Evolutionary conservation across 2,797 vertebrate genomes (phyloP).

Genomic region (Distichodus sexfasciatus): DNA sequence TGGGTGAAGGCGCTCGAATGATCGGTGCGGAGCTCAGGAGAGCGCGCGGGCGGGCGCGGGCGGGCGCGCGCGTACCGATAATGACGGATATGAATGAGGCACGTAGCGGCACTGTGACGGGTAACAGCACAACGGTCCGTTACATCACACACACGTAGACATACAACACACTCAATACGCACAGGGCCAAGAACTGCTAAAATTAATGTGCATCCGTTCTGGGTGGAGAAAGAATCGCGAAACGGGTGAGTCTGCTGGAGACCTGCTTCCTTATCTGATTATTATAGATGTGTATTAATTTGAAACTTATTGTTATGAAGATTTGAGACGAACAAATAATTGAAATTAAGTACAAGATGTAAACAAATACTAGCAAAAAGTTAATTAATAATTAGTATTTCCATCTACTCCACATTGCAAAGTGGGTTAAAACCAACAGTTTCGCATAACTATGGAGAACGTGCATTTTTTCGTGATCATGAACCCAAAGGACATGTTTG

Average conservation of each 20-base stretch:
- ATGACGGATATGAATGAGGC: constrained; percentile 12
- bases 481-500: too few relatives aligned
- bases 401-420: too few relatives aligned
- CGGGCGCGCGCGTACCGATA: constrained; percentile 36
- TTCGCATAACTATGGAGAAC: too few relatives aligned
- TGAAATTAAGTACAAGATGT: too few relatives aligned
- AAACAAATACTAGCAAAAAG: too few relatives aligned
- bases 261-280: neutral
- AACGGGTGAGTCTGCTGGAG: neutral
- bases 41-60: constrained; percentile 52
- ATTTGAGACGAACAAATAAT: too few relatives aligned
- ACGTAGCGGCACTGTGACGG: neutral
- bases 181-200: neutral
- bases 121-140: neutral
- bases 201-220: neutral
- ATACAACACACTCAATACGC: neutral
- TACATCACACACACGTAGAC: neutral
- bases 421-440: too few relatives aligned
- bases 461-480: too few relatives aligned
- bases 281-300: too few relatives aligned
- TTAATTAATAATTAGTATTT: too few relatives aligned
- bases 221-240: neutral
- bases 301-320: too few relatives aligned
- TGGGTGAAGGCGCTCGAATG: constrained; percentile 72
- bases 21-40: constrained; percentile 63